Evolutionary conservation across 2,113 vertebrate genomes (phyloP), one percentile per base, ranked within the genome.

Genomic region (Scartelaos histophorus): DNA sequence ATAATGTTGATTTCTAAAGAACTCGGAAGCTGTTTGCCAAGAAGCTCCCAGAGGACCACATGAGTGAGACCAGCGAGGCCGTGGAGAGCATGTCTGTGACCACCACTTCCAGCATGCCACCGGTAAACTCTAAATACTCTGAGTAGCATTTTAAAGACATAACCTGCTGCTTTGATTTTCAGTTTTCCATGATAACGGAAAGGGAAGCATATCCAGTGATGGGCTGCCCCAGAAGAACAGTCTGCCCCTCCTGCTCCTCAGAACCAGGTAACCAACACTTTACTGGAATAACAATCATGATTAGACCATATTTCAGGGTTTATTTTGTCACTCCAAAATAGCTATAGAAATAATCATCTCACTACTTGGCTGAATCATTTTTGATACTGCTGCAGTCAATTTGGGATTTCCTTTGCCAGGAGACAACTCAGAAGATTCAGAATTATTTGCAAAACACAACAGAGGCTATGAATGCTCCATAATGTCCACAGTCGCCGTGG

Each of bases 121-220:
- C 51, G 95, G 96, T 98, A 84, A 82, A 47, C n/a, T n/a, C n/a
- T n/a, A n/a, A n/a, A n/a, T n/a, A n/a, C n/a, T n/a, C n/a, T n/a
- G n/a, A n/a, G n/a, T n/a, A n/a, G n/a, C n/a, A n/a, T n/a, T n/a
- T n/a, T 65, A 11, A 43, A 45, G 16, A 61, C 10, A 38, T 64
- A 17, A 64, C 7, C 6, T 13, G 15, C 16, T 78, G 12, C 68
- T 0, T 70, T 12, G 49, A 65, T 56, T 16, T 91, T 45, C 87
- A 97, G 96, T 87, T 95, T 69, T 90, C 81, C 73, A 78, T 92
- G 75, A 61, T 93, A 70, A 85, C 92, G 72, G 93, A 95, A 60
- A 71, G 83, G 3, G 86, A 58, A 7, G 57, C 56, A 47, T 0
- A 10, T 82, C 51, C 82, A 24, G 56, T 84, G 13, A 69, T 72